Base-by-base conservation (phyloP, 2,888 invertebrate species). In the Lepeophtheirus nordmannii region DNA sequence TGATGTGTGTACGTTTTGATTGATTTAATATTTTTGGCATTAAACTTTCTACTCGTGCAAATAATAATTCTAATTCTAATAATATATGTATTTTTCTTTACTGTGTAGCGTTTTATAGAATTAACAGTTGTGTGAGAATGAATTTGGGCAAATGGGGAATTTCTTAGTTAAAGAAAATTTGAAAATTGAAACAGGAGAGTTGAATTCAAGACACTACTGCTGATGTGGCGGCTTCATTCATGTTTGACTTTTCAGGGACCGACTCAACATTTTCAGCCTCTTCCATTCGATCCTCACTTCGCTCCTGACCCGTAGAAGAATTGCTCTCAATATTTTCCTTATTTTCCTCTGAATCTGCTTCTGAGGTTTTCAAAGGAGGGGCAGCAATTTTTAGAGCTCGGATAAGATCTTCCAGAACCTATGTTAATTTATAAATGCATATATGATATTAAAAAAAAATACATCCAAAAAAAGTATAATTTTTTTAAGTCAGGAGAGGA, bases 361-460 rank as follows among this genome's bases (percentile, higher is more conserved):
- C 58, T 12, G 67, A 65, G 14, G 62, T 37, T 37, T 67, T 63
- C 22, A 38, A 22, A n/a, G 41, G 39, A 12, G 63, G 58, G 14
- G 58, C n/a, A 23, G 38, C 56, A 22, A 77, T 73, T 69, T 74
- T 74, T 17, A 91, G 80, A 74, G 90, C 90, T 75, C 86, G 82
- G 76, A 89, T 89, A 74, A 94, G 81, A 79, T 93, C 93, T 72
- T 88, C 85, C 74, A 94, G 81, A 74, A 63, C 63, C 63, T 63
- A 38, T 9, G n/a, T 39, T 11, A 40, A 61, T 17, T 53, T 3
- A 30, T 53, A 5, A 11, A 46, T 46, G 11, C 11, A 11, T n/a
- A 46, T 46, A 11, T 11, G n/a, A 17, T 58, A 17, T 14, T 17
- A 3, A 58, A 58, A n/a, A 58, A 22, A 22, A 7, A 20, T 22